A percentile compares a stretch with the other conserved stretches of the same genome.
phyloP scores from a whole-genome alignment of 1,140 invertebrate genomes.

The Nixonia krombeini region DNA sequence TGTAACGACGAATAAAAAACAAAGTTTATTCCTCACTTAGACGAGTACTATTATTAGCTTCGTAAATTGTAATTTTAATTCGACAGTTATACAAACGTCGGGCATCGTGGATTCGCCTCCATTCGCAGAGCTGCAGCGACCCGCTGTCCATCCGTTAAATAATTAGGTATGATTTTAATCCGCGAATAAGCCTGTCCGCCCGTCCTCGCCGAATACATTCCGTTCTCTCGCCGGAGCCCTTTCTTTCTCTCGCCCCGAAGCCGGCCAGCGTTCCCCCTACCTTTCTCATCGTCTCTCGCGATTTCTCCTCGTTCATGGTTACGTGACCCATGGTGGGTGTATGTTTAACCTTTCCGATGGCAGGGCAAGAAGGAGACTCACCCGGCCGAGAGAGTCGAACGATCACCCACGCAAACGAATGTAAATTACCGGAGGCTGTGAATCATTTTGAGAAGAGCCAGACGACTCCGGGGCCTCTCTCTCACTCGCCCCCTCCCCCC shows the following conservation, averaged over 20 bases:
- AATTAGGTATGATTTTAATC: background rate
- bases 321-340: conserved; percentile 65
- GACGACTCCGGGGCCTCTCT: conserved; percentile 44
- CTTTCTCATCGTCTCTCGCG: conserved; percentile 25
- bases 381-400: conserved; percentile 30
- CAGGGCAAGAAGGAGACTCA: conserved; percentile 43
- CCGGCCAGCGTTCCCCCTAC: conserved; percentile 1
- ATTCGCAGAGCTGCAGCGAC: no score
- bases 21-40: no score
- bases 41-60: no score
- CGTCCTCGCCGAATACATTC: background rate
- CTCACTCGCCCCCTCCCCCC: conserved; percentile 8
- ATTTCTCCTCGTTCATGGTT: conserved; percentile 45
- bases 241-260: background rate
- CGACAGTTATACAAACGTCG: no score
- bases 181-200: background rate
- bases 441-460: conserved; percentile 66
- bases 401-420: conserved; percentile 71
- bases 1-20: no score
- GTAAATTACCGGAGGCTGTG: conserved; percentile 71
- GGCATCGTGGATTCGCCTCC: no score
- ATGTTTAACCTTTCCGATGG: conserved; percentile 70
- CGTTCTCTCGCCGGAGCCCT: conserved; percentile 12
- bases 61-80: no score
- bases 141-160: no score